A percentile compares a stretch with the other conserved stretches of the same genome.
phyloP scores from a whole-genome alignment of 2,113 vertebrate genomes.

The Orcinus orca region DNA sequence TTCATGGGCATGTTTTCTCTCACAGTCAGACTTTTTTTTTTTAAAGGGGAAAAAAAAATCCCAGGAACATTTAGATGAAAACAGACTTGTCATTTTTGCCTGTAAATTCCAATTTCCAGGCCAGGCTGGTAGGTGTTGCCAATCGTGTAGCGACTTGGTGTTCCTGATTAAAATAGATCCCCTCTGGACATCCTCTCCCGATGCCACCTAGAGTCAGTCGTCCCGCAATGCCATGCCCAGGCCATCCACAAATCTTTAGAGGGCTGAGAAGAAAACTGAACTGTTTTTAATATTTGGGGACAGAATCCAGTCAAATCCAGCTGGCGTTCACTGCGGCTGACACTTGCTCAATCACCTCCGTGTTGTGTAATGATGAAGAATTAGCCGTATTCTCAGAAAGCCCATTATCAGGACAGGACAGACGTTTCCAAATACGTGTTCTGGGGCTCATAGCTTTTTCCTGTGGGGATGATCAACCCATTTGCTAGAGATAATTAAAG shows the following conservation, averaged over 20 bases:
- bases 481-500: neutral
- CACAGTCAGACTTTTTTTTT: neutral
- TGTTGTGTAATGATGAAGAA: neutral
- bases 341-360: neutral
- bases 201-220: fast-evolving
- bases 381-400: slow-evolving; percentile 24
- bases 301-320: neutral
- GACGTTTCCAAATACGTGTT: slow-evolving; percentile 19
- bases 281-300: neutral
- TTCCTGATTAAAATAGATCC: neutral
- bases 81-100: neutral
- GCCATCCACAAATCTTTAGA: neutral
- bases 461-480: neutral
- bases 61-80: neutral
- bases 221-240: neutral
- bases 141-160: fast-evolving
- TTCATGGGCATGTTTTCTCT: neutral
- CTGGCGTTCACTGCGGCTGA: neutral
- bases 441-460: neutral
- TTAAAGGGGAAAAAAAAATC: neutral
- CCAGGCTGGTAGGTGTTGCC: neutral
- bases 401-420: neutral
- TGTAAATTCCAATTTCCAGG: neutral
- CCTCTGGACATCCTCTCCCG: neutral
- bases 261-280: neutral